Conservation (phyloP, 1,140 invertebrate genomes). For the Campoletis sonorensis region DNA sequence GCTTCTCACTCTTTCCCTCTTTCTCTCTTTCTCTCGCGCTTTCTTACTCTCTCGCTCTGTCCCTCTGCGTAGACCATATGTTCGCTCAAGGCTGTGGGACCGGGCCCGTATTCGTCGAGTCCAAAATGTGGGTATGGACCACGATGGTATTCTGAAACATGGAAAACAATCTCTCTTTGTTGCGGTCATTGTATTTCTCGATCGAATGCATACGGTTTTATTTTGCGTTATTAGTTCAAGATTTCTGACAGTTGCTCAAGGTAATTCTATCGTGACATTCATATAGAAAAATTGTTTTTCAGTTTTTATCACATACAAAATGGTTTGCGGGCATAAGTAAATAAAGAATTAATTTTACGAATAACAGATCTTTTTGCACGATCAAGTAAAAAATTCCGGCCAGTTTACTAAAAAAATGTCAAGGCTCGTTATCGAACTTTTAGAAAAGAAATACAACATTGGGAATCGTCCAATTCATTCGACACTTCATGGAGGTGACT, state of each 20-base stretch:
- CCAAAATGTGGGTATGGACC: conserved; percentile 17
- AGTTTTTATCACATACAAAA: too few relatives aligned
- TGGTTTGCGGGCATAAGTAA: too few relatives aligned
- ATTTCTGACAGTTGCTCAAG: background rate
- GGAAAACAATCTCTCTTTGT: conserved; percentile 17
- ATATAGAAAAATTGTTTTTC: too few relatives aligned
- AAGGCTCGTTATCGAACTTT: too few relatives aligned
- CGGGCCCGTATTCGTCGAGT: conserved; percentile 46
- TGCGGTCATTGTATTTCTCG: background rate
- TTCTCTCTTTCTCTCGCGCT: conserved; percentile 9
- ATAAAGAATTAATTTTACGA: too few relatives aligned
- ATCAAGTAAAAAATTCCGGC: too few relatives aligned
- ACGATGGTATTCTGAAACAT: background rate
- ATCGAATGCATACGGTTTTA: background rate
- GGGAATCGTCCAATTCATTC: too few relatives aligned
- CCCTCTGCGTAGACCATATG: conserved; percentile 69
- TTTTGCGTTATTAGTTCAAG: background rate
- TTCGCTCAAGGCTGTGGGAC: conserved; percentile 68
- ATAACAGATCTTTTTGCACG: too few relatives aligned
- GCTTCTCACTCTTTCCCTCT: conserved; percentile 53
- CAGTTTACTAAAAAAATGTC: too few relatives aligned
- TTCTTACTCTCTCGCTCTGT: conserved; percentile 52
- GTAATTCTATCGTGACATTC: too few relatives aligned
- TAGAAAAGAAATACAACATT: too few relatives aligned
- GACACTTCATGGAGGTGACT: too few relatives aligned